Conservation (phyloP, 1,140 invertebrate species). For the Polyergus mexicanus region DNA sequence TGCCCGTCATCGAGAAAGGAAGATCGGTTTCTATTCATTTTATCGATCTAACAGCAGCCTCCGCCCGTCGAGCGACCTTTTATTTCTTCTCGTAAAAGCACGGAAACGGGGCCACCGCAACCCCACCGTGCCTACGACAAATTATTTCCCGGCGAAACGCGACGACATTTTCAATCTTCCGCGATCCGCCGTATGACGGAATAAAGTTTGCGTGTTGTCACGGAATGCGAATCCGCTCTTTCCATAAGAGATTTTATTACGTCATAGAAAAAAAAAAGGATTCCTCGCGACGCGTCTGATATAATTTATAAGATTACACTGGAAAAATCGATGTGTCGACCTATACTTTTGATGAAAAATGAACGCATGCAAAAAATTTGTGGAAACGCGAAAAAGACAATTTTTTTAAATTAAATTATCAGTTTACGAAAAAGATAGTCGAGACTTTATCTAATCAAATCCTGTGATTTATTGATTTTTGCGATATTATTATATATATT, state of each 20-base stretch:
- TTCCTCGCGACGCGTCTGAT: neutral
- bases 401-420: neutral
- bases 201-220: constrained; percentile 56
- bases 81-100: constrained; percentile 51
- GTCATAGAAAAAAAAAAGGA: neutral
- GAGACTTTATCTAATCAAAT: neutral
- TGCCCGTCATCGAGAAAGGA: constrained; percentile 36
- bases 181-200: constrained; percentile 27
- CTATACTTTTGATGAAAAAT: neutral
- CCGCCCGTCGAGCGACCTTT: constrained; percentile 29
- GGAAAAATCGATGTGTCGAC: neutral
- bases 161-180: constrained; percentile 52
- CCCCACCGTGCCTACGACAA: constrained; percentile 20
- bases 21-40: constrained; percentile 50
- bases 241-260: constrained; percentile 12
- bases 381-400: neutral
- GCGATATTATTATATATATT: neutral
- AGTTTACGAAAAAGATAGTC: constrained; percentile 7
- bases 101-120: constrained; percentile 15
- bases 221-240: constrained; percentile 17
- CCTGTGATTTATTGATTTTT: neutral
- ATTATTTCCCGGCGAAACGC: constrained; percentile 58
- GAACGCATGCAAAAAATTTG: neutral
- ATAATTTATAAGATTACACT: neutral
- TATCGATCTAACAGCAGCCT: constrained; percentile 57